Conservation (phyloP, 2,797 vertebrate species). For the Gymnocypris eckloni region DNA sequence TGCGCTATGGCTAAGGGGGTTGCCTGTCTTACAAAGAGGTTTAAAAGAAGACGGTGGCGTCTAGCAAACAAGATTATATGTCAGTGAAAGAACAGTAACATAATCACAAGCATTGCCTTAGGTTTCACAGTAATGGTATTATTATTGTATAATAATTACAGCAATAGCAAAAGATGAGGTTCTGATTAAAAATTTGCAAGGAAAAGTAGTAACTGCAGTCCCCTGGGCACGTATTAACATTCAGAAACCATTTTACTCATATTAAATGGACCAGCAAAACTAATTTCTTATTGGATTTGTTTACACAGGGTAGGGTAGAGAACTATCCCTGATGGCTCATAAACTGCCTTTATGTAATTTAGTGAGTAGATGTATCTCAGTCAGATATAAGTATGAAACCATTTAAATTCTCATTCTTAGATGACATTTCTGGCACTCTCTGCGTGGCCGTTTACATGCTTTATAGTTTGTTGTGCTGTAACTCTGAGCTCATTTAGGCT, state of each 20-base stretch:
- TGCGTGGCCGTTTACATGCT: slow-evolving; percentile 10
- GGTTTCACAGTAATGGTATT: slow-evolving; percentile 19
- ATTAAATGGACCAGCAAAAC: background rate
- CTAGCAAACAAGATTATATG: slow-evolving; percentile 32
- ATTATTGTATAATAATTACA: slow-evolving; percentile 36
- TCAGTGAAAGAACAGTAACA: slow-evolving; percentile 16
- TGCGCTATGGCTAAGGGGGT: slow-evolving; percentile 16
- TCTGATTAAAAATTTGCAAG: slow-evolving; percentile 33
- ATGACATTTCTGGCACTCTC: slow-evolving; percentile 8
- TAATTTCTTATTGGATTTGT: slow-evolving; percentile 20
- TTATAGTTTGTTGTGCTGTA: slow-evolving; percentile 15
- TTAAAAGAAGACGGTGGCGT: background rate
- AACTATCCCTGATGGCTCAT: background rate
- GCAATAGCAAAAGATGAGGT: slow-evolving; percentile 33
- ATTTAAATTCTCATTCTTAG: background rate
- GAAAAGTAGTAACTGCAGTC: background rate
- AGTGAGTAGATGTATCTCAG: background rate
- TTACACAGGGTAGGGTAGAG: background rate
- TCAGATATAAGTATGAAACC: background rate
- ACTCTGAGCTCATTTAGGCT: slow-evolving; percentile 5
- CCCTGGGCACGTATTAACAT: background rate
- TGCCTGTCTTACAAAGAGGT: slow-evolving; percentile 24
- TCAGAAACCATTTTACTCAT: background rate
- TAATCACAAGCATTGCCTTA: slow-evolving; percentile 25
- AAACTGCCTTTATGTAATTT: background rate